Evolutionary conservation across 92 coral and sea anemone genomes (phyloP), one percentile per base, ranked within the genome.

Genomic region (Actinernus sp.): DNA sequence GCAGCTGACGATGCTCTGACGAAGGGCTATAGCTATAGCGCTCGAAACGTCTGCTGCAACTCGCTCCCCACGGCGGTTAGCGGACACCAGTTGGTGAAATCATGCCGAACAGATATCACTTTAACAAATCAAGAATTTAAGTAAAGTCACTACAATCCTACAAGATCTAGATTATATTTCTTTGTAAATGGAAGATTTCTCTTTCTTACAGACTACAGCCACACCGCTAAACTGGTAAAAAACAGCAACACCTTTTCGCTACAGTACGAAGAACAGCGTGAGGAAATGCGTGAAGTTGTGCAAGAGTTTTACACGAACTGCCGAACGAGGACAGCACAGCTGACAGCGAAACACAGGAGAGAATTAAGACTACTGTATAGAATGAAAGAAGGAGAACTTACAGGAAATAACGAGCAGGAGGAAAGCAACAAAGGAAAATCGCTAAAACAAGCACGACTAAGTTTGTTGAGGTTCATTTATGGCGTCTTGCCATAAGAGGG

Each of bases 261-360:
- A 12, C 43, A 50, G 10, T 84, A 89, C 62, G 43, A 34, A 3
- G 72, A 73, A 34, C 65, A 69, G 38, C 73, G 76, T 55, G 74
- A 84, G 32, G 52, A 68, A 5, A 84, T 89, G 88, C 56, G 61
- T 20, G 57, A 22, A 31, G 78, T 89, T 23, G 73, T 89, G 1
- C 49, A 56, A 24, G 91, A 80, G 19, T 89, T 84, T 54, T 77
- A 84, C 53, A 67, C 54, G 22, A 89, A 74, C 66, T 89, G 96
- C 49, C 38, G 61, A 16, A 32, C 25, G 2, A 74, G 63, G 27
- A 29, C 81, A 19, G 54, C 27, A 20, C 58, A 65, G 45, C 89
- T 91, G 14, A 77, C 74, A 49, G 74, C 61, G 11, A 91, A 87
- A 58, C 97, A 91, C 68, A 54, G 34, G 38, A 61, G 81, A 0